Percentiles rank a stretch among this genome's conserved stretches.
These are phyloP conservation scores for Rhopalosiphum padi DNA, from an alignment of 1,140 invertebrate species.

Conservation along the genomic window DNA sequence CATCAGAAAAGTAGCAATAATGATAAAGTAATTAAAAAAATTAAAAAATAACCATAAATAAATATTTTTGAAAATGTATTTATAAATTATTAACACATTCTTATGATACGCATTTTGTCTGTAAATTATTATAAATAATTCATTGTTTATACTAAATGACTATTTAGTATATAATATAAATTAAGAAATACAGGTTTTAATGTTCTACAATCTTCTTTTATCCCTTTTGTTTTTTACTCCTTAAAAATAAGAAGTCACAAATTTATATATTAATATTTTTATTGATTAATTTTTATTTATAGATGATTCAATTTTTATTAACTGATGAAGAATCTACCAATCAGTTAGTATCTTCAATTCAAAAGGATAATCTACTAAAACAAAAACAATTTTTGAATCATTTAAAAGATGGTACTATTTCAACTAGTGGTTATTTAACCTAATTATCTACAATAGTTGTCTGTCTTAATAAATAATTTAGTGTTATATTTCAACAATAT, in stretches of 20 bases:
- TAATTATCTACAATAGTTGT: not conserved
- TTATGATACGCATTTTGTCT: not conserved
- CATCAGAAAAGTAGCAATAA: constrained; percentile 24
- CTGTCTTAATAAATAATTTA: not conserved
- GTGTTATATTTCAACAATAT: not conserved
- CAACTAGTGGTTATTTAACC: not conserved
- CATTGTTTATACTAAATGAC: not conserved
- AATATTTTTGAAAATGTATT: not conserved
- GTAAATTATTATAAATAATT: not conserved
- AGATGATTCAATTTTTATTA: constrained; percentile 41
- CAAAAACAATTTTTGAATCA: constrained; percentile 2
- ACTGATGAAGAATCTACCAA: constrained; percentile 38
- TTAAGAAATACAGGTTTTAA: not conserved
- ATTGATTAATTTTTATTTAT: constrained; percentile 4
- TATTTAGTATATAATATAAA: not conserved
- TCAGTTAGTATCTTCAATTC: constrained; percentile 22
- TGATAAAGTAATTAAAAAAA: constrained; percentile 23
- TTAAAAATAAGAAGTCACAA: not conserved
- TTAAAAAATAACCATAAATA: not conserved
- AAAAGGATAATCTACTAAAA: constrained; percentile 25
- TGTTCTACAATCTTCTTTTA: not conserved
- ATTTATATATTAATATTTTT: no score
- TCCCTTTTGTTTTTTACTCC: not conserved
- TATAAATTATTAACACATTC: not conserved
- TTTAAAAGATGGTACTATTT: constrained; percentile 46